Conservation (phyloP, 2,113 vertebrate species). For the Raphicerus campestris region DNA sequence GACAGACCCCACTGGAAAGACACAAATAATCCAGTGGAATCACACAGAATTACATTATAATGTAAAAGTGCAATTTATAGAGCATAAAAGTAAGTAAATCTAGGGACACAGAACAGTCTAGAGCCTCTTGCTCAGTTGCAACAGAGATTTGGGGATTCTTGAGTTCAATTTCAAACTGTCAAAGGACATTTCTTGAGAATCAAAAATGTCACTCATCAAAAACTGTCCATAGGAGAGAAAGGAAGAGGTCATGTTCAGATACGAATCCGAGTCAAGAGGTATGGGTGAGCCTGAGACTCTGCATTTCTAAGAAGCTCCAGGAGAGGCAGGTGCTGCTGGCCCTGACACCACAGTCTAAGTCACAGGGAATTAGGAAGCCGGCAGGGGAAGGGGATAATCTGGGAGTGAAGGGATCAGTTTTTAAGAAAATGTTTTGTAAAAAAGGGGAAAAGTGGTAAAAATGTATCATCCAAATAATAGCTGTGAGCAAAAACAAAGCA, state of each 20-base stretch:
- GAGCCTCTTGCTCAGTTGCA: not conserved
- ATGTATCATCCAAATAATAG: not conserved
- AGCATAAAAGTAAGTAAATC: not conserved
- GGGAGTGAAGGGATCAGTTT: not conserved
- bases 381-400: not conserved
- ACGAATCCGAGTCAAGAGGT: not conserved
- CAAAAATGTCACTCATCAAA: not conserved
- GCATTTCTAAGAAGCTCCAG: not conserved
- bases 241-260: not conserved
- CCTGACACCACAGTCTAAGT: rapidly evolving
- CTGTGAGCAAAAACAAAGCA: not conserved
- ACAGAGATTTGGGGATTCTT: not conserved
- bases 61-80: not conserved
- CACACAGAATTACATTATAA: not conserved
- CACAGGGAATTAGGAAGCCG: not conserved
- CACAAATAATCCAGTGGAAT: not conserved
- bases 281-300: not conserved
- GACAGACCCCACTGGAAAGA: not conserved
- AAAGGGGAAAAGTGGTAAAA: not conserved
- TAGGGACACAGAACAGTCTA: not conserved
- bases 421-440: slow-evolving; percentile 1
- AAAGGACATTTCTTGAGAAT: not conserved
- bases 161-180: not conserved
- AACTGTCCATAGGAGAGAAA: not conserved
- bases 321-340: not conserved